Evolutionary conservation across 2,797 vertebrate species (phyloP), one percentile per base, ranked within the genome.

Genomic region (Notolepis coatsorum): DNA sequence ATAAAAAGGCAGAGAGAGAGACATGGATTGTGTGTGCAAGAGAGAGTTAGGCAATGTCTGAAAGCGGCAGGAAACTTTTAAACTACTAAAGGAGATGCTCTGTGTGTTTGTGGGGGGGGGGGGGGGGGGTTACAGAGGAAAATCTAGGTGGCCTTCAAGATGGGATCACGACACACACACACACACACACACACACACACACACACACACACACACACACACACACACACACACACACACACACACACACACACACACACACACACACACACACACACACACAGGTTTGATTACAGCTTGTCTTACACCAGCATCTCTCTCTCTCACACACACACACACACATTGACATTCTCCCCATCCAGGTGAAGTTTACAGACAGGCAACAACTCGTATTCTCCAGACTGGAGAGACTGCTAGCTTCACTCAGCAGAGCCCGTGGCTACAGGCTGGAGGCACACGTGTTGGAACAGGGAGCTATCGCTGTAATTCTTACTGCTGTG

Each of bases 111-210:
- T 17, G 49, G 17, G 10, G 33, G 30, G 10, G 37, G 39, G 69
- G 68, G 43, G 68, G 2, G 61, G 57, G 55, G 65, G 82, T 84
- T 75, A 76, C 60, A 57, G 61, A 68, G 57, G 77, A 59, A 80
- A 72, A 73, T 77, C 66, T 86, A 83, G 75, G 84, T 86, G 83
- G 74, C 65, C 61, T 6, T 6, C 73, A 84, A 64, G 71, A 79
- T 15, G 18, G 65, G 71, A 89, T 80, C 70, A 79, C n/a, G 86
- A 88, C 84, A 76, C 82, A 61, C 48, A 60, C 56, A 47, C 66
- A 49, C 52, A 63, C 24, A 68, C 51, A 58, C 30, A 49, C 61
- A 63, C 17, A 71, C 68, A 58, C 66, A 63, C 33, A 61, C 48
- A 60, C 56, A 47, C 66, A 49, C 52, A 63, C 24, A 68, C 51